Evolutionary conservation across 2,888 invertebrate species (phyloP), one percentile per base, ranked within the genome.

Genomic region (Octonoba sinensis): DNA sequence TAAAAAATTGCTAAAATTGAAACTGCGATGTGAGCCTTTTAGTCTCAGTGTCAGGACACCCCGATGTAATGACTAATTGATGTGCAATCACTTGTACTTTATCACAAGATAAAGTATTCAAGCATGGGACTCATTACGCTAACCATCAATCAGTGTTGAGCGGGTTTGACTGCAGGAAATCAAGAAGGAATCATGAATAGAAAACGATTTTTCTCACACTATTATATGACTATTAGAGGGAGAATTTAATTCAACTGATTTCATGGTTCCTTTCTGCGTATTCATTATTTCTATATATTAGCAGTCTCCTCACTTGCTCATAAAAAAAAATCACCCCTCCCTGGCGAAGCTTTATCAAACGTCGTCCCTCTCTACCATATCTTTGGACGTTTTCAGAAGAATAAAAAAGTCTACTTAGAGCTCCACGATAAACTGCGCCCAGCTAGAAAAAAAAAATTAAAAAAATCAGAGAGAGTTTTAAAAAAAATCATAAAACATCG

Each of bases 401-500:
- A 22, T 54, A 44, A 44, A 60, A 11, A 60, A 60, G 20, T 54
- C 64, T 36, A 51, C 59, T 71, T 71, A 24, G 51, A 27, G 46
- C 54, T 56, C 65, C 13, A 11, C 22, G 64, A 56, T 64, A 73
- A 73, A 65, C 54, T 60, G 62, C 51, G 44, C 36, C 27, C 46
- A 54, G 44, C 27, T 27, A 36, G 56, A 54, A n/a, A 67, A 44
- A 69, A 44, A 36, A 36, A 36, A 36, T 11, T 36, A 44, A 62
- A 60, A 72, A 20, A 20, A 51, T 8, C 20, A 13, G 36, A 51
- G 46, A 51, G 54, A 56, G 56, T 64, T 56, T 64, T 46, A 64
- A 62, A 62, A 22, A 65, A 65, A 65, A 64, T 56, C 56, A 73
- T 64, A 65, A 65, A 65, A 73, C 65, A 73, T 65, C n/a, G 73